phyloP scores from a whole-genome alignment of 2,888 invertebrate species.

The Heteromyza rotundicornis region DNA sequence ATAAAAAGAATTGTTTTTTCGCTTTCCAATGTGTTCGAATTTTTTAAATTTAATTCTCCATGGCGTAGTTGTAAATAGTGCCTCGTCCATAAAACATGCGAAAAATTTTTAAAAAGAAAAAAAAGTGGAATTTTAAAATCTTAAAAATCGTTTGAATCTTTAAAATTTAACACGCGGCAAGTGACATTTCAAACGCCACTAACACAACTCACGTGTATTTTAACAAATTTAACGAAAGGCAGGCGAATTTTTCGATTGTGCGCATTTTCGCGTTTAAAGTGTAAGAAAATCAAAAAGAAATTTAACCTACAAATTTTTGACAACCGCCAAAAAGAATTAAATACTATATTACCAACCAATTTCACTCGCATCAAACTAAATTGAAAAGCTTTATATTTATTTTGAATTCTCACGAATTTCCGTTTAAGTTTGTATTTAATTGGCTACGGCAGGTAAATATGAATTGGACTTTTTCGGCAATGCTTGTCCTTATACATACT shows the following conservation, averaged over 20 bases:
- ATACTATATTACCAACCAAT: no score
- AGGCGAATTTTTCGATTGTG: slow-evolving; percentile 30
- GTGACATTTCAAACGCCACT: slow-evolving; percentile 13
- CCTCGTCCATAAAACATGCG: not conserved
- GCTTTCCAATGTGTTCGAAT: slow-evolving; percentile 8
- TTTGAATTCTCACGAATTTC: no score
- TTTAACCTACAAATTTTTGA: not conserved
- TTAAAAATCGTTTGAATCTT: not conserved
- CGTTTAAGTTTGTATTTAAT: no score
- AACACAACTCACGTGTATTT: slow-evolving; percentile 6
- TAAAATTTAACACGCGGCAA: slow-evolving; percentile 15
- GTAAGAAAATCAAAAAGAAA: slow-evolving; percentile 9
- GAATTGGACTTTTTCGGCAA: no score
- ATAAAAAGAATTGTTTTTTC: slow-evolving; percentile 10
- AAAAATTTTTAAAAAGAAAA: not conserved
- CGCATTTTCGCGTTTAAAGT: slow-evolving; percentile 37
- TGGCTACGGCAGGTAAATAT: no score
- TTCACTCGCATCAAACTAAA: no score
- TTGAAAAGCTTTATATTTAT: no score
- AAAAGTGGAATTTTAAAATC: not conserved
- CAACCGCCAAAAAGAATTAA: not conserved
- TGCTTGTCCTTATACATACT: no score
- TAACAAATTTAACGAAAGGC: slow-evolving; percentile 20
- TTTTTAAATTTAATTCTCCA: slow-evolving; percentile 18
- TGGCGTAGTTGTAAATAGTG: slow-evolving; percentile 18